Percentiles rank a stretch among this genome's conserved stretches.
Conservation (phyloP, 2,113 vertebrate genomes). For the Agelaius phoeniceus region DNA sequence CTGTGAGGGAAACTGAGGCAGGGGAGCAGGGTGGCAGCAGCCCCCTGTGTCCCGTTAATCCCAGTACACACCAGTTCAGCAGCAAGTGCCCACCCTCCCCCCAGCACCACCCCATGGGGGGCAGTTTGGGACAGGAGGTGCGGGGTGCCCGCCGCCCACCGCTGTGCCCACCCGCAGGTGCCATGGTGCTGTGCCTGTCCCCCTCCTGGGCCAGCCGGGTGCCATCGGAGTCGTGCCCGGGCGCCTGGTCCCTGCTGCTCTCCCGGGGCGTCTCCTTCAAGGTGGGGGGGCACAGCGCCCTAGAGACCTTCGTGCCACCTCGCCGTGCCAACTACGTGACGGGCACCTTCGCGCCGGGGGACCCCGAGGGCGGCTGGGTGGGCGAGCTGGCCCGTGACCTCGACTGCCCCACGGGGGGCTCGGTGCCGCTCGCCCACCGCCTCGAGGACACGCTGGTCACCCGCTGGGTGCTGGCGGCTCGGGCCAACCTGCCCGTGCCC, state of each 20-base stretch:
- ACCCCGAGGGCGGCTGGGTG: slow-evolving; percentile 39
- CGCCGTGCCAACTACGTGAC: slow-evolving; percentile 79
- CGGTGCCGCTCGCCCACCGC: slow-evolving; percentile 58
- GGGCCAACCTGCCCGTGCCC: slow-evolving; percentile 56
- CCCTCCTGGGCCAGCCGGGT: slow-evolving; percentile 74
- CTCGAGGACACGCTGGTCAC: slow-evolving; percentile 74
- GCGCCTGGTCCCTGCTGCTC: slow-evolving; percentile 68
- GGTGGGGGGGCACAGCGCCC: slow-evolving; percentile 71
- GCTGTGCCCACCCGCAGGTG: slow-evolving; percentile 53
- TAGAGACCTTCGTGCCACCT: slow-evolving; percentile 74
- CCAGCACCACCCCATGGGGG: not conserved
- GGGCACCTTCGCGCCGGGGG: slow-evolving; percentile 37
- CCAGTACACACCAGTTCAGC: not conserved
- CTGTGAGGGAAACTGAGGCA: not conserved
- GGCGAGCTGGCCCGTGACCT: slow-evolving; percentile 69
- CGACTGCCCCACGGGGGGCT: slow-evolving; percentile 78
- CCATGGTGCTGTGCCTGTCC: slow-evolving; percentile 80
- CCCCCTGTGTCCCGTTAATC: not conserved
- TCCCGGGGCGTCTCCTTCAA: slow-evolving; percentile 79
- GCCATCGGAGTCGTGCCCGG: slow-evolving; percentile 36
- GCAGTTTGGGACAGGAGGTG: not conserved
- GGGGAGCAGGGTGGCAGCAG: not conserved
- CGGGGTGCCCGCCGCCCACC: rapidly evolving
- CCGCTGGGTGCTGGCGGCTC: slow-evolving; percentile 69
- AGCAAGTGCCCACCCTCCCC: not conserved